Evolutionary conservation across 2,113 vertebrate genomes (phyloP).

Genomic region (Mola mola): DNA sequence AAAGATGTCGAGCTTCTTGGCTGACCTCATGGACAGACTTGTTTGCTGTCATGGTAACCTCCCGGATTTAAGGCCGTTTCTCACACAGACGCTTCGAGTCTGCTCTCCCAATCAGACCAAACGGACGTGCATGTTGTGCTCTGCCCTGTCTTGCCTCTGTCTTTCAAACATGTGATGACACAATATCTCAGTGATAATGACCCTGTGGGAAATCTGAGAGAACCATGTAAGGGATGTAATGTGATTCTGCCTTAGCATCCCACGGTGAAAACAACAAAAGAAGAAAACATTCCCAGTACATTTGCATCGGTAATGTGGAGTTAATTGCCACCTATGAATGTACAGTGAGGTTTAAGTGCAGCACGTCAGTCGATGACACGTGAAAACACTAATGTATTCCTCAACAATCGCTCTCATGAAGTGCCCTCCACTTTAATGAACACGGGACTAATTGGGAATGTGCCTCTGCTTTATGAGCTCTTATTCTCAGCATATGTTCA

Average conservation of each 20-base stretch:
- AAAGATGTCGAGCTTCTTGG: neutral
- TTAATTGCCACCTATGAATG: neutral
- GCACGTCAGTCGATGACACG: neutral
- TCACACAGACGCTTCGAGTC: neutral
- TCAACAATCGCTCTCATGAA: slow-evolving; percentile 1
- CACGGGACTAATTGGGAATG: slow-evolving; percentile 1
- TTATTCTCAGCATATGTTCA: slow-evolving; percentile 19
- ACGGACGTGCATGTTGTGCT: neutral
- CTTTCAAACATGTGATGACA: slow-evolving; percentile 30
- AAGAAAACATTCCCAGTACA: too few species aligned
- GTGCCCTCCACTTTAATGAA: slow-evolving; percentile 5
- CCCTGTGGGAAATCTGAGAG: neutral
- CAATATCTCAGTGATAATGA: slow-evolving; percentile 31
- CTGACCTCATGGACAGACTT: neutral
- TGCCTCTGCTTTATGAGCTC: slow-evolving; percentile 19
- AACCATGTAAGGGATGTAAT: slow-evolving; percentile 9
- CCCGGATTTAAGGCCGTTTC: neutral
- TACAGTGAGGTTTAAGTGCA: neutral
- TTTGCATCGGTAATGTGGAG: neutral
- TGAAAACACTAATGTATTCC: slow-evolving; percentile 5
- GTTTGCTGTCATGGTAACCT: slow-evolving; percentile 39
- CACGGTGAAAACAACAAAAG: too few species aligned
- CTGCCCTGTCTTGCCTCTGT: slow-evolving; percentile 17
- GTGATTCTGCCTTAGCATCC: slow-evolving; percentile 6
- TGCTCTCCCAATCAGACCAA: slow-evolving; percentile 19